These are phyloP conservation scores for Leptatherina wallacei DNA, from an alignment of 2,797 vertebrate genomes.

Conservation along the genomic window DNA sequence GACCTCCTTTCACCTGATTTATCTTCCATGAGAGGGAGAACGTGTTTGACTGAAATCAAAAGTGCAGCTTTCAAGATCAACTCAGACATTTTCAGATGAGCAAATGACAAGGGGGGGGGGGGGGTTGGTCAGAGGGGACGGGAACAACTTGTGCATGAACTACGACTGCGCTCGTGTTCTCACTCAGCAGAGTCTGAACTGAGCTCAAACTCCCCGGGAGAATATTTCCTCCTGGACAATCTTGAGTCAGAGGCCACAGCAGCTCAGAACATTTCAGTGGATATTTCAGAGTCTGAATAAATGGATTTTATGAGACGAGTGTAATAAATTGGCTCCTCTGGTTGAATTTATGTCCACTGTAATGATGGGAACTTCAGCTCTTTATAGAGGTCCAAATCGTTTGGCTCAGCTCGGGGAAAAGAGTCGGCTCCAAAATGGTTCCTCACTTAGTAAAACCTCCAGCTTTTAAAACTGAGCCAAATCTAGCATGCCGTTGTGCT, in stretches of 20 bases:
- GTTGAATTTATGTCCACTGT: slow-evolving; percentile 24
- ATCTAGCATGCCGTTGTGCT: too few species aligned
- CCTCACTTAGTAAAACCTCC: too few species aligned
- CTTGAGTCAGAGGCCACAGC: slow-evolving; percentile 27
- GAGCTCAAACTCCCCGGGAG: slow-evolving; percentile 40
- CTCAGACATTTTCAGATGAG: slow-evolving; percentile 39
- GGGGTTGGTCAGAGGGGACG: background rate
- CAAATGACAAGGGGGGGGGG: background rate
- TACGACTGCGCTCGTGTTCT: slow-evolving; percentile 27
- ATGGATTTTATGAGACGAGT: slow-evolving; percentile 9
- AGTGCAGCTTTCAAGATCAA: slow-evolving; percentile 5
- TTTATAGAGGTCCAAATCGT: background rate
- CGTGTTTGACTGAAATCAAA: slow-evolving; percentile 8
- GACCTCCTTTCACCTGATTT: slow-evolving; percentile 13
- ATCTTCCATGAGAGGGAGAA: slow-evolving; percentile 11
- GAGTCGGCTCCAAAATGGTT: background rate
- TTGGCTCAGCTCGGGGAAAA: background rate
- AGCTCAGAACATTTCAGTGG: slow-evolving; percentile 39
- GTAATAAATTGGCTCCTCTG: slow-evolving; percentile 24
- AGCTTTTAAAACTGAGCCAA: background rate
- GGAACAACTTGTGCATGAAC: slow-evolving; percentile 17
- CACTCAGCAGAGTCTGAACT: slow-evolving; percentile 25
- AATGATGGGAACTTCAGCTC: background rate
- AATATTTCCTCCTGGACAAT: slow-evolving; percentile 28
- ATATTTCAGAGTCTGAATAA: slow-evolving; percentile 24